phyloP scores from a whole-genome alignment of 2,888 invertebrate genomes.

The Pteria penguin region DNA sequence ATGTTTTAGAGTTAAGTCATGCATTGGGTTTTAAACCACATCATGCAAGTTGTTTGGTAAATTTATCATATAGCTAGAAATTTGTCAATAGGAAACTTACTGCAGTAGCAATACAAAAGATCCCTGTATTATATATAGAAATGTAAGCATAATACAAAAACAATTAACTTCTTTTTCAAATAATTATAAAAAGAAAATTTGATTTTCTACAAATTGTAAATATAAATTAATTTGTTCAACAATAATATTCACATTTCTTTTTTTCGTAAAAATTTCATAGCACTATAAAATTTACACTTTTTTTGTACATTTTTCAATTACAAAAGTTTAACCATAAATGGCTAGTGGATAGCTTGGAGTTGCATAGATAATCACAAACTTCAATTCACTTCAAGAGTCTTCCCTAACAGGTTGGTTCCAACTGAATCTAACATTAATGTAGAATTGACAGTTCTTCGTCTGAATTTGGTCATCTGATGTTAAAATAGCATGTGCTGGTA shows the following conservation, averaged over 20 bases:
- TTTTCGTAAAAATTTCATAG: not conserved
- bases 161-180: not conserved
- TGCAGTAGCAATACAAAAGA: no score
- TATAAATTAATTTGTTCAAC: constrained; percentile 7
- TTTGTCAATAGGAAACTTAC: no score
- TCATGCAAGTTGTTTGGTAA: no score
- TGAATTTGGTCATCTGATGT: no score
- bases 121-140: no score
- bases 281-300: not conserved
- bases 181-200: not conserved
- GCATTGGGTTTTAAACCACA: no score
- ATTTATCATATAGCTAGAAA: no score
- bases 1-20: no score
- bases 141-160: constrained; percentile 6
- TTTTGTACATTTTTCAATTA: not conserved
- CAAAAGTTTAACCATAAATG: not conserved
- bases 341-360: constrained; percentile 7
- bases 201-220: not conserved
- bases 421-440: no score
- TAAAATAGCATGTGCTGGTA: constrained; percentile 28
- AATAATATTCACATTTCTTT: not conserved
- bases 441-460: no score
- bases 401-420: no score
- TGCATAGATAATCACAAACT: constrained; percentile 14
- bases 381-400: no score